A percentile compares a stretch with the other conserved stretches of the same genome.
phyloP scores from a whole-genome alignment of 2,113 vertebrate genomes.

The Corythaixoides concolor region DNA sequence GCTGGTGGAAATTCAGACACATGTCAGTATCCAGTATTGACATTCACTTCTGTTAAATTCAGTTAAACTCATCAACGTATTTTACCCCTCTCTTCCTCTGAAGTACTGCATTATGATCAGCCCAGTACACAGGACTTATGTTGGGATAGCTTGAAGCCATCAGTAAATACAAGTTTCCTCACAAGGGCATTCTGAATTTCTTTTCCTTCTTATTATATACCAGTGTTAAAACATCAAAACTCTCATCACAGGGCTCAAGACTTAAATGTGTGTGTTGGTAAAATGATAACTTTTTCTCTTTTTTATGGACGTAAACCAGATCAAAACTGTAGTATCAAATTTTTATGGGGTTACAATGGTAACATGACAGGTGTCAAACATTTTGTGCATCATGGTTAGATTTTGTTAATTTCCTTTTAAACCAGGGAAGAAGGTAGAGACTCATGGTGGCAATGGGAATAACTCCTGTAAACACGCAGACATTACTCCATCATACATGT shows the following conservation, averaged over 20 bases:
- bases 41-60: neutral
- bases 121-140: neutral
- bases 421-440: neutral
- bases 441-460: accelerated
- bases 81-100: neutral
- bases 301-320: neutral
- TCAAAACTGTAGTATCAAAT: neutral
- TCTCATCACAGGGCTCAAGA: neutral
- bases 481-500: neutral
- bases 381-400: neutral
- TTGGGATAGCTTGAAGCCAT: neutral
- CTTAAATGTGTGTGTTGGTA: neutral
- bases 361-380: neutral
- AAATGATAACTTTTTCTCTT: neutral
- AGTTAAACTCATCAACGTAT: neutral
- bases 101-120: neutral
- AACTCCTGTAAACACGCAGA: neutral
- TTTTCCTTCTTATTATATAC: neutral
- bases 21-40: accelerated
- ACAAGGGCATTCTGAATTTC: neutral
- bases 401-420: neutral
- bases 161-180: neutral
- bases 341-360: neutral
- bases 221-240: neutral
- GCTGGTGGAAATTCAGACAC: neutral